Percentiles rank a stretch among this genome's conserved stretches.
phyloP scores from a whole-genome alignment of 2,113 vertebrate genomes.

The Rhegmatorhina hoffmannsi region DNA sequence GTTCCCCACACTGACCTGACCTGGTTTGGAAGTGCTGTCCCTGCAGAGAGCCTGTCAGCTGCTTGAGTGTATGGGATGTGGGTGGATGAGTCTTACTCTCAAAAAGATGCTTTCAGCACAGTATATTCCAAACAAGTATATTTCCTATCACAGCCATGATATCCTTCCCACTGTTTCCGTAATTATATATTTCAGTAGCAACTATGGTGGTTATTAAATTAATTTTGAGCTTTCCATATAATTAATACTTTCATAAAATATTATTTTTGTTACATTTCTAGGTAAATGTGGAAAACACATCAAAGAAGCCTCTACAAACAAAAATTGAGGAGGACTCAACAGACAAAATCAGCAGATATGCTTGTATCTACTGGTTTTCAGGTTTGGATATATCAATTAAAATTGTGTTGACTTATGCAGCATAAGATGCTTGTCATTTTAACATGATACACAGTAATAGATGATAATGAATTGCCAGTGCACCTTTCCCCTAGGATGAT shows the following conservation, averaged over 20 bases:
- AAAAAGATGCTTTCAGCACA: neutral
- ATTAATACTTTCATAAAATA: constrained; percentile 17
- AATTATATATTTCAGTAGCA: neutral
- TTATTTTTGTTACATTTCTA: neutral
- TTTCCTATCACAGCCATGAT: constrained; percentile 10
- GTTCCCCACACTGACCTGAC: neutral
- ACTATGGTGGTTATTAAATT: constrained; percentile 4
- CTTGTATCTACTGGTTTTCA: neutral
- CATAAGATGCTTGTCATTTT: constrained; percentile 81
- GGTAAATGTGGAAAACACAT: neutral
- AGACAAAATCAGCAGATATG: neutral
- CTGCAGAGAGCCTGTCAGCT: neutral
- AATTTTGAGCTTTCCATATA: constrained; percentile 26
- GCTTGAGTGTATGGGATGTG: neutral
- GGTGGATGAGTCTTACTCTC: neutral
- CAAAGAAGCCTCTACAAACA: neutral
- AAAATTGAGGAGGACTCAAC: neutral
- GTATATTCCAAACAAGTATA: neutral
- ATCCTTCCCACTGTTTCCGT: constrained; percentile 19
- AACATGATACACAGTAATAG: constrained; percentile 75
- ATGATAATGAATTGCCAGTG: constrained; percentile 76
- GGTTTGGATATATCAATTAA: constrained; percentile 59
- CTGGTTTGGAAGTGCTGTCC: neutral
- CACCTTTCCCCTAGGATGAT: constrained; percentile 72
- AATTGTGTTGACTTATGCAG: constrained; percentile 67